Evolutionary conservation across 2,797 vertebrate genomes (phyloP).

Genomic region (Gymnothorax reevesii): DNA sequence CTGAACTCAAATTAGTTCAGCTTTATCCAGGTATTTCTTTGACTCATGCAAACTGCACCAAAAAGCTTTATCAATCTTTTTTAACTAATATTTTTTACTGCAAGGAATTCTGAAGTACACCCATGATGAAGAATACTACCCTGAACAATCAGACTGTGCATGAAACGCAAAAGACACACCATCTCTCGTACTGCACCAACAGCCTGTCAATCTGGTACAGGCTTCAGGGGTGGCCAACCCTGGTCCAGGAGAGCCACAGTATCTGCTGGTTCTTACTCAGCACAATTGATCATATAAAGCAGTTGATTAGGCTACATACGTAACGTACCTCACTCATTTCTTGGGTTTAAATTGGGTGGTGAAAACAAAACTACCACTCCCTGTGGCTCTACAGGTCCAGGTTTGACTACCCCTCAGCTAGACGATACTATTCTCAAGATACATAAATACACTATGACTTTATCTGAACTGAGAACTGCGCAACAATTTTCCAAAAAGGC

Average conservation of each 20-base stretch:
- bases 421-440: constrained; percentile 12
- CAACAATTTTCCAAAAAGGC: constrained; percentile 41
- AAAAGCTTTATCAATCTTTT: neutral
- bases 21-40: neutral
- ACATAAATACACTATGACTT: constrained; percentile 40
- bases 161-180: neutral
- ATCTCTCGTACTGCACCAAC: neutral
- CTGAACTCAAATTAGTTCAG: too few species aligned
- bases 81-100: neutral
- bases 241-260: too few species aligned
- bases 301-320: too few species aligned
- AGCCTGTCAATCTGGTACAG: neutral
- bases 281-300: too few species aligned
- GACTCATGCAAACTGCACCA: neutral
- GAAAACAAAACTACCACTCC: too few species aligned
- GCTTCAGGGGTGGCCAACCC: neutral
- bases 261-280: too few species aligned
- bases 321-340: too few species aligned
- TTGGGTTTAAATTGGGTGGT: too few species aligned
- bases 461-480: constrained; percentile 42
- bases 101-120: neutral
- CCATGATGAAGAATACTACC: neutral
- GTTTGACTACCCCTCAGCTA: neutral
- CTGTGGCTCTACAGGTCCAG: too few species aligned
- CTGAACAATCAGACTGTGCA: neutral